Base-by-base conservation (phyloP, 2,113 vertebrate genomes). In the Typhlomys cinereus region DNA sequence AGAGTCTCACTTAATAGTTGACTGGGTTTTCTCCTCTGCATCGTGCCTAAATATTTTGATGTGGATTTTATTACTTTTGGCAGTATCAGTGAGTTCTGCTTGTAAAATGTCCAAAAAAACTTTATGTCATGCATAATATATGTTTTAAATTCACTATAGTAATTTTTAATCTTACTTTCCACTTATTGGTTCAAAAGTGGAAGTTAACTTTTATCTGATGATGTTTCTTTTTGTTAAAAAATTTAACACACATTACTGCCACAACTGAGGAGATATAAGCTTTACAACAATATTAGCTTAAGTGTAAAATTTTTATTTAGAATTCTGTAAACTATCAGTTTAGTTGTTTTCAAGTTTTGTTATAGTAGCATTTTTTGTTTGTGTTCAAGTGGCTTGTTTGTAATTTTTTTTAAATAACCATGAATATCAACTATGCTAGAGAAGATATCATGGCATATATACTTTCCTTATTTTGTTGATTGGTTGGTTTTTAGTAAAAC, bases 41-140 rank as follows among this genome's bases (percentile, higher is more conserved):
- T 85, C 83, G 88, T 87, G 88, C 57, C 81, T 96, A 92, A 91
- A 94, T 88, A 94, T 96, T 97, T 94, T 93, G 90, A 54, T 96
- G 89, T 71, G 12, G 48, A 87, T 95, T 97, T 95, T 96, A 94
- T 88, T 95, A 73, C 75, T 89, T 92, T 85, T 94, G 82, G 89
- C 90, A 88, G 15, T 2, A 20, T 90, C 81, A 44, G 36, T 90
- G 93, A 92, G 95, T 83, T 95, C 59, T 90, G 88, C 85, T 85
- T 92, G 73, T 94, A 46, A 90, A 92, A 54, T 86, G 48, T 95
- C 85, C 74, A 64, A 90, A 82, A 36, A 95, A 84, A 97, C 3
- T 96, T 73, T 11, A 54, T 95, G 29, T 93, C 59, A 74, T 39
- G 61, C 14, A 71, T 71, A 87, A 88, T 95, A 39, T 73, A 73